phyloP scores from a whole-genome alignment of 2,113 vertebrate genomes.

The Xenotilapia leptura region DNA sequence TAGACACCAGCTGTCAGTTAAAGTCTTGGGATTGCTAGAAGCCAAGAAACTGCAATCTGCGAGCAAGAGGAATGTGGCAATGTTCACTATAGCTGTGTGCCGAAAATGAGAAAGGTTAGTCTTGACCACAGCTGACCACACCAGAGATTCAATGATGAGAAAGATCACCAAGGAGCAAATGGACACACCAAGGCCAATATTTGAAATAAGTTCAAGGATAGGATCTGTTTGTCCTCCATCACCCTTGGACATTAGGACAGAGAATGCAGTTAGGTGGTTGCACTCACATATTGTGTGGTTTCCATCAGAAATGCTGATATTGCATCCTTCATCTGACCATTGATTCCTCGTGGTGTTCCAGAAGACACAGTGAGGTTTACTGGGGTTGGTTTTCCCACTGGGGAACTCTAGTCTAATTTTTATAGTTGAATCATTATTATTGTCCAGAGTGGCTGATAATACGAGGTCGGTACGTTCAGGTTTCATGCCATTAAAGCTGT shows the following conservation, averaged over 20 bases:
- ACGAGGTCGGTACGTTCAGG: conserved; percentile 35
- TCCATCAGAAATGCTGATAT: rapidly evolving
- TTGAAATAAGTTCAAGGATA: conserved; percentile 68
- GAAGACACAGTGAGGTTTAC: conserved; percentile 70
- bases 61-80: conserved; percentile 77
- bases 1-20: conserved; percentile 54
- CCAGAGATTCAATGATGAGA: conserved; percentile 80
- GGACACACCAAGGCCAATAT: conserved; percentile 79
- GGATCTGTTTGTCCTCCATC: not conserved
- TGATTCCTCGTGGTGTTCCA: conserved; percentile 57
- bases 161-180: conserved; percentile 77
- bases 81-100: conserved; percentile 86
- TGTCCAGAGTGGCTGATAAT: conserved; percentile 66
- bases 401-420: conserved; percentile 72
- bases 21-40: not conserved
- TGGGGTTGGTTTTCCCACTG: rapidly evolving
- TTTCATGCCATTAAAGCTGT: rapidly evolving
- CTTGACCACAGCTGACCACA: conserved; percentile 88
- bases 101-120: conserved; percentile 87
- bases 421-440: not conserved
- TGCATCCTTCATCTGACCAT: conserved; percentile 56
- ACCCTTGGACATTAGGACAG: conserved; percentile 79
- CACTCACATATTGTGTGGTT: conserved; percentile 69
- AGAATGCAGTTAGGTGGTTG: conserved; percentile 86
- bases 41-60: conserved; percentile 78